phyloP scores from a whole-genome alignment of 2,888 invertebrate genomes.

The Auanema freiburgensis region DNA sequence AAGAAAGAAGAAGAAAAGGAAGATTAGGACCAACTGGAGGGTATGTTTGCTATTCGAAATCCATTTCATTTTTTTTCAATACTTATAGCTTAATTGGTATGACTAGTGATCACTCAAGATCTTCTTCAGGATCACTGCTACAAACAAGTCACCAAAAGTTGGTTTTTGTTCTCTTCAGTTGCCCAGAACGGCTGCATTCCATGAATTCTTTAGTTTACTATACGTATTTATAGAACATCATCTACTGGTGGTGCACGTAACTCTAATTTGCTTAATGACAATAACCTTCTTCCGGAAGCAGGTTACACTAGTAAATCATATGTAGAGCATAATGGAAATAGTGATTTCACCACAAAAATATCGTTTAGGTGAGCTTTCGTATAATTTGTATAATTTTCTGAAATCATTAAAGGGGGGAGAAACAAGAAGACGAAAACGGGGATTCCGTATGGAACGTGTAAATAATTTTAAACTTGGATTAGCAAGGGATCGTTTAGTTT shows the following conservation, averaged over 20 bases:
- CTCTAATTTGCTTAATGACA: neutral
- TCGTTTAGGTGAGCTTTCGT: neutral
- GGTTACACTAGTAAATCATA: constrained; percentile 1
- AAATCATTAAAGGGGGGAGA: constrained; percentile 1
- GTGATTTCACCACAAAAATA: neutral
- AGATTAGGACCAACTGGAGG: constrained; percentile 38
- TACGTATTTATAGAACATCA: neutral
- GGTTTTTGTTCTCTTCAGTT: neutral
- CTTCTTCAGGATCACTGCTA: constrained; percentile 19
- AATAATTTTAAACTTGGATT: no score
- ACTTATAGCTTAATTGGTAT: constrained; percentile 1
- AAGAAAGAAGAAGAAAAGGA: constrained; percentile 51
- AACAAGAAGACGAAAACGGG: constrained; percentile 7
- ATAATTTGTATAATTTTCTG: neutral
- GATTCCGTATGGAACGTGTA: constrained; percentile 10
- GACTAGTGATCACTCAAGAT: constrained; percentile 16
- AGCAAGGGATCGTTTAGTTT: no score
- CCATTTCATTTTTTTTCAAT: neutral
- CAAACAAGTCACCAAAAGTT: constrained; percentile 2
- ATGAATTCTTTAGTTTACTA: constrained; percentile 1
- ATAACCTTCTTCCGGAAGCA: neutral
- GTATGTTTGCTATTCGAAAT: constrained; percentile 9
- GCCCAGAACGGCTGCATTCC: neutral
- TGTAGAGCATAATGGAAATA: no score
- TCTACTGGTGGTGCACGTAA: neutral